Conservation (phyloP, 23 tunicate species). For the Phallusia fumigata region DNA sequence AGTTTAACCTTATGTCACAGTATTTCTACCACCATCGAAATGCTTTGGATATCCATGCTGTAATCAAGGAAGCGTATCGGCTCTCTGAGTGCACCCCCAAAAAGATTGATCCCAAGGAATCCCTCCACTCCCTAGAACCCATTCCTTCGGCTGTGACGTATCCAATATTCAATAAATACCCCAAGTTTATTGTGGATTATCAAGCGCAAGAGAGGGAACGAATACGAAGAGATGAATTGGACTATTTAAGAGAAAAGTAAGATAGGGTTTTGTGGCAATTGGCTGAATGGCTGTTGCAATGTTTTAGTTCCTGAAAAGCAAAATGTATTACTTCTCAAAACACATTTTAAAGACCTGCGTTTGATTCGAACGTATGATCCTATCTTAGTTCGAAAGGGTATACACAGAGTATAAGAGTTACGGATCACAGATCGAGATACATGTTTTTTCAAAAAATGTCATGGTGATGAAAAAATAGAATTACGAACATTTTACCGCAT, state of each 20-base stretch:
- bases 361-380: too few relatives aligned
- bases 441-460: too few relatives aligned
- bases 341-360: too few relatives aligned
- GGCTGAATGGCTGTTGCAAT: background rate
- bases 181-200: conserved; percentile 93
- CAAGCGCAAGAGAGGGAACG: conserved; percentile 90
- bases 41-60: conserved; percentile 71
- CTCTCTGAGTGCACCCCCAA: conserved; percentile 74
- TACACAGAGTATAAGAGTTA: too few relatives aligned
- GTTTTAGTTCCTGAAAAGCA: too few relatives aligned
- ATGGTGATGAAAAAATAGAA: too few relatives aligned
- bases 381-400: too few relatives aligned
- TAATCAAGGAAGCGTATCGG: conserved; percentile 84
- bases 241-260: conserved; percentile 80
- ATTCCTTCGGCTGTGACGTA: conserved; percentile 66
- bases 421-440: too few relatives aligned
- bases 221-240: conserved; percentile 82
- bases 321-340: too few relatives aligned
- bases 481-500: too few relatives aligned
- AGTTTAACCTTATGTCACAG: conserved; percentile 17
- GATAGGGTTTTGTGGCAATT: background rate
- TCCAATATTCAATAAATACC: conserved; percentile 94
- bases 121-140: conserved; percentile 50
- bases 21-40: conserved; percentile 91
- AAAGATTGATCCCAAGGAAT: conserved; percentile 47